These are phyloP conservation scores for Latrodectus hesperus DNA, from an alignment of 2,888 invertebrate species.

Conservation along the genomic window DNA sequence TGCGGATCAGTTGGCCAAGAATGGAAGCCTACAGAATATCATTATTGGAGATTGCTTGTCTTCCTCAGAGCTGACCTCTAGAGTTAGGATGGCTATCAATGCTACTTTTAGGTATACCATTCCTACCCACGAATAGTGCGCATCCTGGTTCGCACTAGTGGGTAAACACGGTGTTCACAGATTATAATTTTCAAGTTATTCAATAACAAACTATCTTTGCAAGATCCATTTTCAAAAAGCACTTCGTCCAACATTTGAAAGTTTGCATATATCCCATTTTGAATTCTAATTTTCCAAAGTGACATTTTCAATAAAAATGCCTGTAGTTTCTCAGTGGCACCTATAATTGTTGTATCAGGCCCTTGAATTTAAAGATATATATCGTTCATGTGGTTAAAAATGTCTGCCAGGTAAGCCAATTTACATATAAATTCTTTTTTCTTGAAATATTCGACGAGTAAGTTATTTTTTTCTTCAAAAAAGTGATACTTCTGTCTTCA, in stretches of 20 bases:
- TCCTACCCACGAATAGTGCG: too few relatives aligned
- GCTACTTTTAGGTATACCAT: too few relatives aligned
- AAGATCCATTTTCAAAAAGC: conserved; percentile 48
- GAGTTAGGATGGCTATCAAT: too few relatives aligned
- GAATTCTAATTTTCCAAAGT: conserved; percentile 49
- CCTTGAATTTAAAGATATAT: conserved; percentile 33
- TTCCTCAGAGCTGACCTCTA: too few relatives aligned
- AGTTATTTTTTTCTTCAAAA: too few relatives aligned
- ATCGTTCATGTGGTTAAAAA: conserved; percentile 32
- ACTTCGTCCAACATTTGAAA: conserved; percentile 51
- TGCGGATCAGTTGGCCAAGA: too few relatives aligned
- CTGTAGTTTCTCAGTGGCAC: conserved; percentile 46
- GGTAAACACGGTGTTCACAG: too few relatives aligned
- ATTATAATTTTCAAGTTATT: not conserved
- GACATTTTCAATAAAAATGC: conserved; percentile 52
- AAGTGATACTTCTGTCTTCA: not conserved
- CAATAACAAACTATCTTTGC: conserved; percentile 44
- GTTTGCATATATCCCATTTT: conserved; percentile 45
- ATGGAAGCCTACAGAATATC: too few relatives aligned
- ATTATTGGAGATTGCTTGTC: too few relatives aligned
- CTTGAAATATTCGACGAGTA: too few relatives aligned
- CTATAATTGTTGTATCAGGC: conserved; percentile 50
- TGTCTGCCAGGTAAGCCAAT: conserved; percentile 19
- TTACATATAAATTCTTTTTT: not conserved
- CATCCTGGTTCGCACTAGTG: too few relatives aligned